Evolutionary conservation across 2,888 invertebrate species (phyloP).

Genomic region (Anorthoa munda): DNA sequence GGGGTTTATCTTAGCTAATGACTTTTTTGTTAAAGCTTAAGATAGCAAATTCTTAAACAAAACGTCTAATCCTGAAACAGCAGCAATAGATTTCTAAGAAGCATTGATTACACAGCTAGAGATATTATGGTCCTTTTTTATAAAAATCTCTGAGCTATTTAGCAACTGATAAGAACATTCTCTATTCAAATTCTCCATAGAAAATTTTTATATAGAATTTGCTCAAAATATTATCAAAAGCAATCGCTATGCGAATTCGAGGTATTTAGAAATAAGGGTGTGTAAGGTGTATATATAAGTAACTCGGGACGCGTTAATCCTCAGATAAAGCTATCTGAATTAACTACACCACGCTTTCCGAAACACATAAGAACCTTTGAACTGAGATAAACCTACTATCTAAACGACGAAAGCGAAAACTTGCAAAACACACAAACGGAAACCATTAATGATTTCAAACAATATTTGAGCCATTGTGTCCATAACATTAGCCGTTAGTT

Average conservation of each 20-base stretch:
- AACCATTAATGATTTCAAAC: constrained; percentile 68
- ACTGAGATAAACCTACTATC: constrained; percentile 42
- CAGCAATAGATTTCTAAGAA: constrained; percentile 10
- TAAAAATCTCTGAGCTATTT: too few relatives aligned
- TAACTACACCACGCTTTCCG: constrained; percentile 14
- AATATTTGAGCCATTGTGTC: constrained; percentile 68
- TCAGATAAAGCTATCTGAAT: constrained; percentile 21
- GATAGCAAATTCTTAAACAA: neutral
- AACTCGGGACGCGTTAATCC: constrained; percentile 9
- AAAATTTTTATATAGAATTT: too few relatives aligned
- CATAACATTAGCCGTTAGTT: constrained; percentile 59
- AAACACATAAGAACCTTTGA: constrained; percentile 46
- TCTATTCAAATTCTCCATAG: too few relatives aligned
- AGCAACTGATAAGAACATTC: too few relatives aligned
- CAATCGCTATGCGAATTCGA: too few relatives aligned
- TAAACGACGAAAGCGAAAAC: constrained; percentile 58
- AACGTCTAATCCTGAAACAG: neutral
- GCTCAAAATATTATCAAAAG: too few relatives aligned
- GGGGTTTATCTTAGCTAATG: constrained; percentile 17
- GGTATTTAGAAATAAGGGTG: too few relatives aligned
- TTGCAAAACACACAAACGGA: constrained; percentile 65
- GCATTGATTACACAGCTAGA: neutral
- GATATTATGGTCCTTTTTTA: neutral
- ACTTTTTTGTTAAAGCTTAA: constrained; percentile 12
- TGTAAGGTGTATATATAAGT: neutral